A percentile compares a stretch with the other conserved stretches of the same genome.
Evolutionary conservation across 2,113 vertebrate genomes (phyloP).

Genomic region (pig (Sus scrofa)): T2T-Sscrofa CM000812.6:197899501-197900000

Average conservation of each 20-base stretch:
- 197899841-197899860: not conserved
- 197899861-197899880: not conserved
- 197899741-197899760: not conserved
- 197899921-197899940: not conserved
- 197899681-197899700: not conserved
- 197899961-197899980: conserved; percentile 39
- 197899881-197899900: not conserved
- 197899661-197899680: not conserved
- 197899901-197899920: not conserved
- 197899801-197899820: not conserved
- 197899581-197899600: not conserved
- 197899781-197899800: not conserved
- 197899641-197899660: not conserved
- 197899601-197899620: not conserved
- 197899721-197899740: not conserved
- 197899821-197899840: not conserved
- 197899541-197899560: not conserved
- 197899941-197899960: not conserved
- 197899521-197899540: conserved; percentile 37
- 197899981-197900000: conserved; percentile 27
- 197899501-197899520: not conserved
- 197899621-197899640: not conserved
- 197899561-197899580: not conserved
- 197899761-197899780: not conserved
- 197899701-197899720: not conserved